These are phyloP conservation scores for Orientallactaga bullata DNA, from an alignment of 2,113 vertebrate species.

Conservation along the genomic window DNA sequence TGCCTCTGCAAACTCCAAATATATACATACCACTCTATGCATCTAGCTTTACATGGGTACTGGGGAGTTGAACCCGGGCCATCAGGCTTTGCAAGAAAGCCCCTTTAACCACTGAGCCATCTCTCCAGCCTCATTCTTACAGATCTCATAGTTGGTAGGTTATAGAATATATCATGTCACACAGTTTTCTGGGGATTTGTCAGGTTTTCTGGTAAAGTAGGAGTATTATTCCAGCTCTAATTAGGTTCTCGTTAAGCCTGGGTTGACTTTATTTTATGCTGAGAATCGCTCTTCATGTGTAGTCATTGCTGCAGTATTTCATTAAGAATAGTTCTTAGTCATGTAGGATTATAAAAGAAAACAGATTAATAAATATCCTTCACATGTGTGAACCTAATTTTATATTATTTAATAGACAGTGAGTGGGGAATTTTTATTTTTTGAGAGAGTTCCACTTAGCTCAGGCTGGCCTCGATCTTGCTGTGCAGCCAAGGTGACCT, in stretches of 20 bases:
- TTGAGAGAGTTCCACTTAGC: too few species aligned
- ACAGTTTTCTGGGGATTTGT: background rate
- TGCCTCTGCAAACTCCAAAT: too few species aligned
- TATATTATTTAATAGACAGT: background rate
- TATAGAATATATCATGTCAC: background rate
- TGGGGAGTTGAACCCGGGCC: too few species aligned
- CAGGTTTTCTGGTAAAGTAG: background rate
- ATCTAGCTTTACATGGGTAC: too few species aligned
- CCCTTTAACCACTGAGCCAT: too few species aligned
- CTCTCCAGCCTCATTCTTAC: too few species aligned
- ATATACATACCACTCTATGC: too few species aligned
- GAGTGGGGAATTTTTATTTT: too few species aligned
- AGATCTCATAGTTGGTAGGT: background rate
- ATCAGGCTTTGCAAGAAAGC: too few species aligned
- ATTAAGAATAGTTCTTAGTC: constrained; percentile 36
- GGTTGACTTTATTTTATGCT: background rate
- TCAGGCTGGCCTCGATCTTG: too few species aligned
- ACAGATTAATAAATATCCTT: constrained; percentile 19
- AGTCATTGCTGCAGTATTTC: background rate
- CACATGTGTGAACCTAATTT: constrained; percentile 42
- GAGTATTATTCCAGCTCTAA: background rate
- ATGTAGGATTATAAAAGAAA: background rate
- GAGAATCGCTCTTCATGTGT: background rate
- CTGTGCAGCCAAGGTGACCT: too few species aligned
- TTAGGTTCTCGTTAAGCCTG: background rate